These are phyloP conservation scores for Anastrepha obliqua DNA, from an alignment of 1,140 invertebrate genomes.

Conservation along the genomic window DNA sequence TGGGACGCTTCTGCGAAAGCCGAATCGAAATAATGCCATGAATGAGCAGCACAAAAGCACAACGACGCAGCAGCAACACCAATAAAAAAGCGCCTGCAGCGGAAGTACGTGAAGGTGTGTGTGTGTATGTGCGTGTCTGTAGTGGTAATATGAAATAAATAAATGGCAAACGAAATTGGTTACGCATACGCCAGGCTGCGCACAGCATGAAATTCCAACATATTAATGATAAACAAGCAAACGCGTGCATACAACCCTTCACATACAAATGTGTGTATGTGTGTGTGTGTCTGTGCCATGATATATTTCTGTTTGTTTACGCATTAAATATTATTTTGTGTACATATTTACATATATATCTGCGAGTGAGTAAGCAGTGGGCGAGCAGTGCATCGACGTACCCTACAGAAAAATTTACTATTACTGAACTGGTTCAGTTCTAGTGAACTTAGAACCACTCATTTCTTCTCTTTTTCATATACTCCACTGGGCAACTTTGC, in stretches of 20 bases:
- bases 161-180: neutral
- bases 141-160: neutral
- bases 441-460: too few relatives aligned
- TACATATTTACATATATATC: neutral
- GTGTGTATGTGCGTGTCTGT: neutral
- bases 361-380: neutral
- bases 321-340: slow-evolving; percentile 3
- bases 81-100: neutral
- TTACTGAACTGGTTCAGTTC: neutral
- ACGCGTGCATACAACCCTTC: neutral
- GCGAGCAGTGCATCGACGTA: neutral
- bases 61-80: neutral
- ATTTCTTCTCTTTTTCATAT: too few relatives aligned
- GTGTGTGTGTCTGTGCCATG: too few relatives aligned
- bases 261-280: neutral
- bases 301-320: neutral
- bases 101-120: neutral
- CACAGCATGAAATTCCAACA: slow-evolving; percentile 5
- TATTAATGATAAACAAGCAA: slow-evolving; percentile 42
- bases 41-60: neutral
- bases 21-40: neutral
- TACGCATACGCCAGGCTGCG: slow-evolving; percentile 8
- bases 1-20: neutral
- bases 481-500: too few relatives aligned
- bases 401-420: neutral